Evolutionary conservation across 2,888 invertebrate genomes (phyloP), one percentile per base, ranked within the genome.

Genomic region (Elmis aenea): DNA sequence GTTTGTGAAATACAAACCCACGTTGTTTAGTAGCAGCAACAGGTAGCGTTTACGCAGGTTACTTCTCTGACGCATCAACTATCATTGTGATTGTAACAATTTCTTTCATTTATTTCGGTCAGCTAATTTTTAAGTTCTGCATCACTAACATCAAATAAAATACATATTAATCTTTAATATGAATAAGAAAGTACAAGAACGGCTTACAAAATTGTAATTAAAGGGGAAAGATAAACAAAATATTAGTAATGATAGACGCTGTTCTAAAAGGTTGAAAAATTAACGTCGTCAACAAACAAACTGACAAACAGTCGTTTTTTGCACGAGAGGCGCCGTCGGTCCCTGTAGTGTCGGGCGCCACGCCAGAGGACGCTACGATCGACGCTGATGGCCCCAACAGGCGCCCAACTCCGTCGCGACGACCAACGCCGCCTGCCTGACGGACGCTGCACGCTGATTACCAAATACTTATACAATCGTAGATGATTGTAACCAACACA

Each of bases 331-430:
- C 54, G 54, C 52, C 55, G 56, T 51, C 43, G 43, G 39, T 39
- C 53, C 54, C 50, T 48, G 50, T 50, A 54, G 54, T 53, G 58
- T 53, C 55, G 58, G 55, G 70, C 71, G 73, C 69, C 73, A 71
- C 73, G 72, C 71, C 57, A 54, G 57, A 58, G 55, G 57, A 58
- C 55, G 51, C 56, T 57, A 50, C 53, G 52, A 57, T 54, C 55
- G 57, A 54, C 56, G 57, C 70, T 72, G 73, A 72, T 72, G 72
- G 72, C 71, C 69, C 70, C 69, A 70, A 72, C 71, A 71, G 73
- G 72, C 73, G 72, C n/a, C 73, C 73, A 71, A 68, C 64, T 31
- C 45, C 49, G 51, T 48, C 52, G 52, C 50, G 54, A 51, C 55
- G 54, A 47, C 52, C 44, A 45, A 48, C 58, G 61, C 57, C 59